Conservation (phyloP, 2,888 invertebrate genomes). For the Leucoma salicis region DNA sequence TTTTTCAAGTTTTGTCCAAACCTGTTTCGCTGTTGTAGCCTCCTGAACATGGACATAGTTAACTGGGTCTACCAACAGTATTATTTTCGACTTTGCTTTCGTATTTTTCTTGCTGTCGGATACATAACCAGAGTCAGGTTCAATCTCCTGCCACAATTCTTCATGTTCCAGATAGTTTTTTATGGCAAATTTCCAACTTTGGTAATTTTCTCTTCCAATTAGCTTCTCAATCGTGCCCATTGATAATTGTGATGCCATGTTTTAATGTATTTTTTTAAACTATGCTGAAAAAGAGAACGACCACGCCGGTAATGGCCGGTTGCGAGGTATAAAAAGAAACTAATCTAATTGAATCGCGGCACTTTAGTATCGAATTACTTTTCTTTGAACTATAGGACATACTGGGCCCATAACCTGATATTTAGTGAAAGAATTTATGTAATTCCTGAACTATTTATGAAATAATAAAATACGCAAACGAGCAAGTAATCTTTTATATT, state of each 20-base stretch:
- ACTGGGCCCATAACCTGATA: no score
- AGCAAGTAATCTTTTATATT: no score
- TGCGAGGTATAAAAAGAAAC: conserved; percentile 1
- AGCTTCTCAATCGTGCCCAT: conserved; percentile 7
- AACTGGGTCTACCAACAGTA: conserved; percentile 14
- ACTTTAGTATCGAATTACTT: no score
- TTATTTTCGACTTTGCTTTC: no score
- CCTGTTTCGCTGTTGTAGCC: conserved; percentile 8
- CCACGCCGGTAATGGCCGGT: background rate
- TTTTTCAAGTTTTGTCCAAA: conserved; percentile 6
- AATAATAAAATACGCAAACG: no score
- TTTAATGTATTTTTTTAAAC: background rate
- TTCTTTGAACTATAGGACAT: no score
- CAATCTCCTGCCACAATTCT: conserved; percentile 14
- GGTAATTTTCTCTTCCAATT: conserved; percentile 15
- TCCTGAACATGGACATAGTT: conserved; percentile 19
- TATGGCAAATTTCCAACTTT: conserved; percentile 16
- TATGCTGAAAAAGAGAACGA: background rate
- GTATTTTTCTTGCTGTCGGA: conserved; percentile 4
- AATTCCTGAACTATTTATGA: no score
- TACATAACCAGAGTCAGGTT: conserved; percentile 1
- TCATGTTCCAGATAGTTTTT: conserved; percentile 18
- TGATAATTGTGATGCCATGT: conserved; percentile 1
- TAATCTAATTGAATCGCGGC: no score
- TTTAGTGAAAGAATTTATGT: no score